Base-by-base conservation (phyloP, 2,113 vertebrate genomes). In the Podocnemis expansa region DNA sequence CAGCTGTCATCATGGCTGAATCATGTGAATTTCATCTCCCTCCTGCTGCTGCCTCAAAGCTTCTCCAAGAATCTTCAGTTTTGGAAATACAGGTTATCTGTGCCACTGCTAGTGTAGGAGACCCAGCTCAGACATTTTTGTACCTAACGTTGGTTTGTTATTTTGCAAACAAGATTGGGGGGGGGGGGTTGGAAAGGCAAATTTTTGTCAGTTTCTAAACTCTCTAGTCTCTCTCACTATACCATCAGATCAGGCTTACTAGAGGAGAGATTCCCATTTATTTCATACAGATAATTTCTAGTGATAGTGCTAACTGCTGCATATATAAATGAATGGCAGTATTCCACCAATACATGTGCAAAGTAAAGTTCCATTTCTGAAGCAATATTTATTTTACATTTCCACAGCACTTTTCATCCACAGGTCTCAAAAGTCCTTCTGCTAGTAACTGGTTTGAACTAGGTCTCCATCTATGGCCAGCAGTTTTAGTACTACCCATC, bases 1-100 rank as follows among this genome's bases (percentile, higher is more conserved):
- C 98, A 98, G 98, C 97, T 94, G 38, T 88, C 97, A 97, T 13
- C 91, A 90, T 21, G 13, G 56, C 92, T 95, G 87, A 92, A 91
- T 91, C 95, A 96, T 2, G 34, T 96, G 93, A 96, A 88, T 93
- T 90, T 95, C 79, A 96, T 96, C 96, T 96, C 90, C 94, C 96
- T 96, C 89, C 89, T 87, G 92, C 95, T 90, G 89, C 90, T 91
- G 84, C 60, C 80, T 85, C 24, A 82, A 38, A 67, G 56, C 84
- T 96, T 95, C 95, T 97, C 96, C 87, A 60, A 86, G 95, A 92
- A 92, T 90, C 45, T 91, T 92, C 84, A 49, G 92, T 1, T 8
- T 0, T 95, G 91, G 94, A 95, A 84, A 84, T 1, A 25, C 80
- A 1, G 10, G 81, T 95, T 91, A 88, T 91, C 80, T 83, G 84